Base-by-base conservation (phyloP, 1,140 invertebrate genomes). In the Agrypnia vestita region DNA sequence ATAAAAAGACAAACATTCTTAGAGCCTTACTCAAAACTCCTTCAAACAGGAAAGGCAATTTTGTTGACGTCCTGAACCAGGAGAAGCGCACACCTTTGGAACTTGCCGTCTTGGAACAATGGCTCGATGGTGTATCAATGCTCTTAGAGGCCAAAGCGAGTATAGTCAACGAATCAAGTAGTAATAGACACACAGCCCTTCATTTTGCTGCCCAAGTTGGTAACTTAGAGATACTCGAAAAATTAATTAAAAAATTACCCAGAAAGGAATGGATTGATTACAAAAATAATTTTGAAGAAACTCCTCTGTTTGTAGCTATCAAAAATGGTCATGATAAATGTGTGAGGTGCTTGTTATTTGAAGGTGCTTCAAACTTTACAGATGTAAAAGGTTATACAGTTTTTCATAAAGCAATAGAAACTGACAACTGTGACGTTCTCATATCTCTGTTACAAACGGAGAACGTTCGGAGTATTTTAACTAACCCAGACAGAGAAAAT, bases 111-210 rank as follows among this genome's bases (percentile, higher is more conserved):
- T 84, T 87, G 79, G 84, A 84, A 6, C 84, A 86, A 3, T 91
- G 91, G 91, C 86, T 86, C 15, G 84, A 87, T 3, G 90, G 91
- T 35, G 92, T 94, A 0, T 88, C 89, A 12, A 84, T 94, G 12
- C 89, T 95, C 10, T 85, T 96, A 4, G 92, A 94, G 84, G 90
- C 92, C 82, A 94, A 93, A 15, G 94, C 93, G 61, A 91, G 94
- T 85, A 89, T 94, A 1, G 93, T 93, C 80, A 86, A 90, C 13
- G 47, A 73, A 15, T 89, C 89, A 75, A 87, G 93, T 80, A 91
- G 93, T 61, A 90, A 92, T n/a, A 91, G 90, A 12, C 86, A 91
- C 80, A 92, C 89, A 35, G 87, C 91, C 3, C 86, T 93, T 19
- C 90, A 91, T 81, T 86, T 91, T 49, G 92, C 92, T n/a, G 90